These are phyloP conservation scores for Macaca fascicularis DNA, from an alignment of 2,113 vertebrate species.

Conservation along the genomic window T2T-MFA8v1.1 NC_088391.1:82259001-82259500, in stretches of 20 bases:
- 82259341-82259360: background rate
- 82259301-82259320: background rate
- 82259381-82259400: background rate
- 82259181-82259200: background rate
- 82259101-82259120: background rate
- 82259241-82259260: background rate
- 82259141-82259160: background rate
- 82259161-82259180: background rate
- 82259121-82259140: background rate
- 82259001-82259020: background rate
- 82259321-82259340: background rate
- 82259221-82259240: background rate
- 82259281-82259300: background rate
- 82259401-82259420: background rate
- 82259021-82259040: background rate
- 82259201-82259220: background rate
- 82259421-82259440: background rate
- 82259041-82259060: background rate
- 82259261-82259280: background rate
- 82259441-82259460: too few relatives aligned
- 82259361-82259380: background rate
- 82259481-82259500: too few relatives aligned
- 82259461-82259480: too few relatives aligned
- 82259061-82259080: background rate
- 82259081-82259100: constrained; percentile 16